Conservation (phyloP, 2,797 vertebrate genomes). For the Leptodactylus fallax region DNA sequence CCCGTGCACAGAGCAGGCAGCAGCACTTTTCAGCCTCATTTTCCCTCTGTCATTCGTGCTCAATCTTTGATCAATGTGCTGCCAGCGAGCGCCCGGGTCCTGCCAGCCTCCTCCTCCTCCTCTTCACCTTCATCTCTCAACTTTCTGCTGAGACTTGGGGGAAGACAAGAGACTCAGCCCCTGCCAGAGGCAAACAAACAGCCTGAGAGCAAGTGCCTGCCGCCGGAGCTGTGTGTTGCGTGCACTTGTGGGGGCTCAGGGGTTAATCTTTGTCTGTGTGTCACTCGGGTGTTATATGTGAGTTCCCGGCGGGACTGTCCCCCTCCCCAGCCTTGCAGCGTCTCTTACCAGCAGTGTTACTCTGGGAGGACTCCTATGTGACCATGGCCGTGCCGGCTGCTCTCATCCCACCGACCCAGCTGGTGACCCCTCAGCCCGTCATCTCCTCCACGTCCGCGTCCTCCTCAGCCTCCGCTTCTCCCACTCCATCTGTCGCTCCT, state of each 20-base stretch:
- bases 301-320: conserved; percentile 66
- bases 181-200: conserved; percentile 59
- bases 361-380: conserved; percentile 77
- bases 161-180: conserved; percentile 79
- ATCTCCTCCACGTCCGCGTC: conserved; percentile 87
- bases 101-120: conserved; percentile 79
- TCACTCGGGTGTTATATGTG: conserved; percentile 9
- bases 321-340: conserved; percentile 30
- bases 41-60: conserved; percentile 93
- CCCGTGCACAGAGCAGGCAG: conserved; percentile 90
- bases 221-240: too few relatives aligned
- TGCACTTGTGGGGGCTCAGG: conserved; percentile 57
- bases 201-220: not conserved
- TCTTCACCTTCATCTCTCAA: conserved; percentile 77
- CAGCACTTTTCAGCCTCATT: conserved; percentile 96
- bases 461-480: conserved; percentile 86
- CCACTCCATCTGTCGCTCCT: conserved; percentile 82
- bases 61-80: conserved; percentile 95
- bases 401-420: conserved; percentile 90
- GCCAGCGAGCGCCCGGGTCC: conserved; percentile 81
- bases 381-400: conserved; percentile 97
- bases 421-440: conserved; percentile 83
- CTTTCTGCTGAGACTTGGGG: conserved; percentile 80
- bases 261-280: conserved; percentile 63
- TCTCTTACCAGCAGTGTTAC: not conserved